phyloP scores from a whole-genome alignment of 1,140 invertebrate genomes.

The Caenorhabditis elegans region DNA sequence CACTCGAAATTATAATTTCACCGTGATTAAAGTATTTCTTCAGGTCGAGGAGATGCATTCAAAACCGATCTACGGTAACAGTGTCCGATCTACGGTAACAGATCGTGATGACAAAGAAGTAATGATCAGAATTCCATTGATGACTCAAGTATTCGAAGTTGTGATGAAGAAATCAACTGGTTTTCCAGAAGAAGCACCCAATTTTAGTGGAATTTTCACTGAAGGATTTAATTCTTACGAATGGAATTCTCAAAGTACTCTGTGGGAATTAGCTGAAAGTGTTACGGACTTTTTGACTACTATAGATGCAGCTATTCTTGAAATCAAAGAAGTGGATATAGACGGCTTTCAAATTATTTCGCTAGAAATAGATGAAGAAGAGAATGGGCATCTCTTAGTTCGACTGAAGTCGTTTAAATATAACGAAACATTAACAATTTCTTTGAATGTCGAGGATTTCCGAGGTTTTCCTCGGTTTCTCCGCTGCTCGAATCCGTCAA shows the following conservation, averaged over 20 bases:
- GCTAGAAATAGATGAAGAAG: neutral
- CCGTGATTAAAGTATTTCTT: no score
- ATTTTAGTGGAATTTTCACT: neutral
- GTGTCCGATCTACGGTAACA: neutral
- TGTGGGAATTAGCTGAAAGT: neutral
- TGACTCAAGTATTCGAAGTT: constrained; percentile 12
- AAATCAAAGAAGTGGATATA: neutral
- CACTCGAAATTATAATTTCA: no score
- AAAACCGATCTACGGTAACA: neutral
- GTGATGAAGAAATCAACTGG: neutral
- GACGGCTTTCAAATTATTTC: neutral
- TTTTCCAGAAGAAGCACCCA: neutral
- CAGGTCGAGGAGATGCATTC: neutral
- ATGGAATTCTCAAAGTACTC: neutral
- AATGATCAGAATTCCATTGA: neutral
- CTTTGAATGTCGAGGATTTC: neutral
- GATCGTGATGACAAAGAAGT: neutral
- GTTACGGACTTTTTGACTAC: neutral
- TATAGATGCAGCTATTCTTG: neutral
- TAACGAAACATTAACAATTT: neutral
- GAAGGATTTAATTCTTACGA: neutral
- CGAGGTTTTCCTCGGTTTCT: neutral
- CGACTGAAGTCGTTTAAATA: neutral
- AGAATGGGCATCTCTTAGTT: neutral
- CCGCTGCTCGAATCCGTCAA: neutral